Evolutionary conservation across 2,797 vertebrate genomes (phyloP).

Genomic region (Stomatorhinus walkeri): DNA sequence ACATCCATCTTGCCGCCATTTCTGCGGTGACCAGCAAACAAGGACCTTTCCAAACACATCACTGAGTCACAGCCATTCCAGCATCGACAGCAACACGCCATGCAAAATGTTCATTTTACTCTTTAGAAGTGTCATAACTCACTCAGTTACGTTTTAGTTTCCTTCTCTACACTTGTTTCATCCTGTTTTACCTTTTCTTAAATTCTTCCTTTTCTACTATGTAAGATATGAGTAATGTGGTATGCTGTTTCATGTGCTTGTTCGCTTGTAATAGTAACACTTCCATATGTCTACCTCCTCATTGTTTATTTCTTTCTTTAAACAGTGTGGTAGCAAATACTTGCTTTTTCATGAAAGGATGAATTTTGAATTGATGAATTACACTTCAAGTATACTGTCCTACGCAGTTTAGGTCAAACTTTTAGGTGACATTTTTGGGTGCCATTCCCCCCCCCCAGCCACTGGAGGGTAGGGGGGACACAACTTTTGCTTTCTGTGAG

Average conservation of each 20-base stretch:
- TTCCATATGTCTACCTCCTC: not conserved
- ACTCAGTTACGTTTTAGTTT: not conserved
- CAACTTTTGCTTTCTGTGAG: not conserved
- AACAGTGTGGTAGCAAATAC: not conserved
- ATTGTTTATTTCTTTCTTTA: not conserved
- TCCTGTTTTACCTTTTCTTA: not conserved
- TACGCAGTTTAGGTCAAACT: not conserved
- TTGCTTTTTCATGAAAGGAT: not conserved
- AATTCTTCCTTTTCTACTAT: not conserved
- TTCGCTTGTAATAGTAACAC: not conserved
- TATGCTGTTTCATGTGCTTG: not conserved
- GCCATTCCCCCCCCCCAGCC: not conserved
- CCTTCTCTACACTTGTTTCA: not conserved
- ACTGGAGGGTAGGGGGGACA: not conserved
- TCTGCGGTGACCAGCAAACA: not conserved
- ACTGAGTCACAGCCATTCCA: not conserved
- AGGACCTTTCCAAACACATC: not conserved
- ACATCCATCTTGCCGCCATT: not conserved
- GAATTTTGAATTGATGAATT: not conserved
- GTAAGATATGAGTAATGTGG: not conserved
- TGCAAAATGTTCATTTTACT: not conserved
- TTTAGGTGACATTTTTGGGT: not conserved
- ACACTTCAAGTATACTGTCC: not conserved
- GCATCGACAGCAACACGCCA: not conserved
- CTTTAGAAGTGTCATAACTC: not conserved